Percentiles rank a stretch among this genome's conserved stretches.
phyloP scores from a whole-genome alignment of 2,113 vertebrate species.

The Macrotus californicus region DNA sequence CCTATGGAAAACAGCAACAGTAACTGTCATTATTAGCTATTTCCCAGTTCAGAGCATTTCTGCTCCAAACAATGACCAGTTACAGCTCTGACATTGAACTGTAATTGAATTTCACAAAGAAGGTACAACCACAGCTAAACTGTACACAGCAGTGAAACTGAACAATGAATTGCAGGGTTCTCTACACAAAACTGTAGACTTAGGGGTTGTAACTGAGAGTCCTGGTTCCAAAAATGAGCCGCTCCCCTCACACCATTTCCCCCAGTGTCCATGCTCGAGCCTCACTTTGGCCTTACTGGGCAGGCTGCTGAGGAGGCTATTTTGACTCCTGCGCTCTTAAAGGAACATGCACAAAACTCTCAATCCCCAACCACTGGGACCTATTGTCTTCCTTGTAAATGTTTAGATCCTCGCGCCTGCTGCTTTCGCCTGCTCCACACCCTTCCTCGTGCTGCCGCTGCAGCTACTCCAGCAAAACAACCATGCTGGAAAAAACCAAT shows the following conservation, averaged over 20 bases:
- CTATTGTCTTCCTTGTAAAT: no score
- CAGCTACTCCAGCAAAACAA: no score
- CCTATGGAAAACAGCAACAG: neutral
- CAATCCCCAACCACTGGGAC: neutral
- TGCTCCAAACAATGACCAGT: neutral
- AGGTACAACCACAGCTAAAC: neutral
- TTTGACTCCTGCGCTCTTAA: neutral
- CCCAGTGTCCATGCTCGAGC: no score
- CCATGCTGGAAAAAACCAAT: neutral
- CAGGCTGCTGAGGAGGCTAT: no score
- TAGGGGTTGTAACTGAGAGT: neutral
- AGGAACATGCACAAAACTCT: neutral
- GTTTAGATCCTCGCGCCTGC: rapidly evolving
- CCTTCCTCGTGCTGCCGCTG: neutral
- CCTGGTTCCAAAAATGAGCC: neutral
- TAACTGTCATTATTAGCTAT: neutral
- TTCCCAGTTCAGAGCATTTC: neutral
- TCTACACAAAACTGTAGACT: neutral
- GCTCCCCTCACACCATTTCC: neutral
- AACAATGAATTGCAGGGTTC: neutral
- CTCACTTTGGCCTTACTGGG: neutral
- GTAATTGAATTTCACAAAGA: neutral
- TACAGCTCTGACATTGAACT: neutral
- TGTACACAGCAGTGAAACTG: neutral
- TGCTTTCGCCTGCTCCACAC: neutral